phyloP scores from a whole-genome alignment of 2,888 invertebrate species.

The Stenodema calcarata region DNA sequence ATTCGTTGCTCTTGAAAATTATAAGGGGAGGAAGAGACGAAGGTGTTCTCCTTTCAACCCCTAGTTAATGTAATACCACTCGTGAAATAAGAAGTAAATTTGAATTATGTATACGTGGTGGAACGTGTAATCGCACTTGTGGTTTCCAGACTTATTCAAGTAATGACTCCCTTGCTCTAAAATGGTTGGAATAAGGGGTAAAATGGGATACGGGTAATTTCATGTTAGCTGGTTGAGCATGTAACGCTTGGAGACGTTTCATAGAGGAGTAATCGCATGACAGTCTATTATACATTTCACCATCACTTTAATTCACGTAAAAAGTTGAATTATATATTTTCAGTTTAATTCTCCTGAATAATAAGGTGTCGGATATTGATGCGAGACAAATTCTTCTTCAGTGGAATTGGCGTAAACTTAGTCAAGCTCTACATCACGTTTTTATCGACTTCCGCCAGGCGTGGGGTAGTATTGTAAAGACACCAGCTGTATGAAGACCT shows the following conservation, averaged over 20 bases:
- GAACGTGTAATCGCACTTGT: background rate
- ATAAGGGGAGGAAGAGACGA: background rate
- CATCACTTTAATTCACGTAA: too few relatives aligned
- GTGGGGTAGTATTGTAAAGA: too few relatives aligned
- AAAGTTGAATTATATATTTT: too few relatives aligned
- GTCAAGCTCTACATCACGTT: too few relatives aligned
- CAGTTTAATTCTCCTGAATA: too few relatives aligned
- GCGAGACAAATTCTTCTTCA: too few relatives aligned
- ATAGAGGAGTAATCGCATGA: too few relatives aligned
- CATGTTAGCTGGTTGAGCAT: background rate
- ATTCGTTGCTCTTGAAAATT: background rate
- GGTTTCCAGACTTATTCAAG: background rate
- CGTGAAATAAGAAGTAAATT: background rate
- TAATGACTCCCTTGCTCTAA: background rate
- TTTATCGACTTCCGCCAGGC: too few relatives aligned
- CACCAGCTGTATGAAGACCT: too few relatives aligned
- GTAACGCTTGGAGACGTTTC: background rate
- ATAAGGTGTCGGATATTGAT: too few relatives aligned
- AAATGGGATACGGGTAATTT: background rate
- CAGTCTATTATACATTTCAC: too few relatives aligned
- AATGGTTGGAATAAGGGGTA: background rate
- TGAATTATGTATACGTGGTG: background rate
- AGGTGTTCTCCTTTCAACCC: background rate
- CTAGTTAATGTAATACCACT: background rate
- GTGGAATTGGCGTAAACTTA: too few relatives aligned